phyloP scores from a whole-genome alignment of 2,888 invertebrate species.

The Epinotia bilunana region DNA sequence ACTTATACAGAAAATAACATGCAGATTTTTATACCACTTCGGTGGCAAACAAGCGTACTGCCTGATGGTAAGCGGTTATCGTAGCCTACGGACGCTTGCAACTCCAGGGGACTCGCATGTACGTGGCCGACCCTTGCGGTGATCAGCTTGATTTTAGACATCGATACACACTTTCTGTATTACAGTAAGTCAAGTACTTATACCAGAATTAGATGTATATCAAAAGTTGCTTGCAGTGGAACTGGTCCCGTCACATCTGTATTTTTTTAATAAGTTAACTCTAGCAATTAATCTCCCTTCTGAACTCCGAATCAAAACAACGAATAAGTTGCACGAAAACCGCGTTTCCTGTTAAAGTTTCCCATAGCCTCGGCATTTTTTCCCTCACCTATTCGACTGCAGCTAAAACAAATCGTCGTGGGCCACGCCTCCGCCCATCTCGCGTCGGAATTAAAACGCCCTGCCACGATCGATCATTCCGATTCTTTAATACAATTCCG shows the following conservation, averaged over 20 bases:
- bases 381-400: conserved; percentile 50
- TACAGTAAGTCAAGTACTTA: background rate
- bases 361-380: conserved; percentile 36
- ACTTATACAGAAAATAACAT: background rate
- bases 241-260: background rate
- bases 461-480: conserved; percentile 81
- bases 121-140: too few species aligned
- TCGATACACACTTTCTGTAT: background rate
- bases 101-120: too few species aligned
- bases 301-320: background rate
- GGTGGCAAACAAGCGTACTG: too few species aligned
- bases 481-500: conserved; percentile 80
- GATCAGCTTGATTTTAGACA: too few species aligned
- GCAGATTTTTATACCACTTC: too few species aligned
- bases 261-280: background rate
- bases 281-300: background rate
- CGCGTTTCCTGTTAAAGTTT: conserved; percentile 31
- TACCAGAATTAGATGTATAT: background rate
- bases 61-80: too few species aligned
- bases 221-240: background rate
- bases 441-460: conserved; percentile 82
- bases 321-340: conserved; percentile 9
- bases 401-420: conserved; percentile 79
- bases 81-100: too few species aligned
- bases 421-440: conserved; percentile 81